Evolutionary conservation across 2,797 vertebrate genomes (phyloP), one percentile per base, ranked within the genome.

Genomic region (Takifugu ocellatus): DNA sequence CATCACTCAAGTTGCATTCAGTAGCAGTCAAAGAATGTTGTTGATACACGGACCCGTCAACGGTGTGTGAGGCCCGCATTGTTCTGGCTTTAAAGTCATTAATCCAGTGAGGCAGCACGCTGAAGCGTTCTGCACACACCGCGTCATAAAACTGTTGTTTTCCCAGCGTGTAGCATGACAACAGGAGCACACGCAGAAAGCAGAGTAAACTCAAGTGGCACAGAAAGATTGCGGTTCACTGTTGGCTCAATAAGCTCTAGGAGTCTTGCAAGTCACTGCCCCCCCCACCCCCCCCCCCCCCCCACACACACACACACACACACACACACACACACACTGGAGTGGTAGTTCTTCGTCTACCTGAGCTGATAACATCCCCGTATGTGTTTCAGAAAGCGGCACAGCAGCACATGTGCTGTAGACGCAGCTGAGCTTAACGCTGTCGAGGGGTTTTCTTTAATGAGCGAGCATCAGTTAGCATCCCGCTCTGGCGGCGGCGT

Each of bases 1-100:
- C 76, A 75, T 84, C 71, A 75, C 53, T 58, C 51, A 78, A 79
- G 85, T 81, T 59, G 26, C 83, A 82, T 87, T 80, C 49, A 62
- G 70, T 16, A 1, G 39, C 61, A n/a, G 56, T 65, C 51, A 66
- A 44, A 66, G 75, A 66, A 50, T 60, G 59, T 67, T 78, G 72
- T 78, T 78, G 80, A 61, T 76, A 71, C 72, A 71, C 79, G 59
- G 82, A 82, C 69, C 74, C 61, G 7, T 43, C 54, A 67, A 75
- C 52, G 59, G 66, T 17, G 15, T 56, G 53, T 81, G 61, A 77
- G 72, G 72, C 64, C 55, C 59, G 10, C 62, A 25, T 82, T 86
- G 85, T 85, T 62, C 70, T 9, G 45, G 25, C 51, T 60, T 79
- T 78, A 70, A 82, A 79, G 64, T 62, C 65, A 66, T 53, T 56